Evolutionary conservation across 2,113 vertebrate species (phyloP).

Genomic region (Vidua chalybeata): DNA sequence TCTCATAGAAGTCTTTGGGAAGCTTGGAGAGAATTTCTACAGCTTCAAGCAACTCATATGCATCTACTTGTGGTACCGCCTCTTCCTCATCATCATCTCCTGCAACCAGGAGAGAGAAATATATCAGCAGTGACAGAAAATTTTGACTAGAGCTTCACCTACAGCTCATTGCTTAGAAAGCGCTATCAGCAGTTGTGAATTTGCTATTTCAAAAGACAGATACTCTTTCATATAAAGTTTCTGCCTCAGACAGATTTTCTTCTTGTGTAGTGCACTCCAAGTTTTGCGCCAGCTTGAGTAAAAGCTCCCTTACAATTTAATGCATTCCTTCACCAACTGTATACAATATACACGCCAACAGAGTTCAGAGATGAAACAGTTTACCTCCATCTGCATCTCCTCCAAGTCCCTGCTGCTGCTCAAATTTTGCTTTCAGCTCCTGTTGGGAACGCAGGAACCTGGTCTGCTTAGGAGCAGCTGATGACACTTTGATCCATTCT

Average conservation of each 20-base stretch:
- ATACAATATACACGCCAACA: not conserved
- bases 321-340: not conserved
- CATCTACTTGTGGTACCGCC: slow-evolving; percentile 82
- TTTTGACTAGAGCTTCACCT: not conserved
- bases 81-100: slow-evolving; percentile 86
- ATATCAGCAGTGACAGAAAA: not conserved
- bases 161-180: not conserved
- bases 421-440: slow-evolving; percentile 93
- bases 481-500: slow-evolving; percentile 93
- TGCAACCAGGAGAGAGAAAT: slow-evolving; percentile 21
- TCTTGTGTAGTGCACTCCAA: not conserved
- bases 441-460: slow-evolving; percentile 97
- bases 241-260: not conserved
- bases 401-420: slow-evolving; percentile 88
- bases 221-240: not conserved
- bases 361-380: not conserved
- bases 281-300: not conserved
- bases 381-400: slow-evolving; percentile 87
- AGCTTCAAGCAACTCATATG: slow-evolving; percentile 93
- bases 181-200: not conserved
- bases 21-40: slow-evolving; percentile 96
- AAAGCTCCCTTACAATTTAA: not conserved
- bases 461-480: slow-evolving; percentile 84
- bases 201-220: not conserved
- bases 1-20: slow-evolving; percentile 98